Conservation (phyloP, 2,888 invertebrate genomes). For the Corythucha ciliata region DNA sequence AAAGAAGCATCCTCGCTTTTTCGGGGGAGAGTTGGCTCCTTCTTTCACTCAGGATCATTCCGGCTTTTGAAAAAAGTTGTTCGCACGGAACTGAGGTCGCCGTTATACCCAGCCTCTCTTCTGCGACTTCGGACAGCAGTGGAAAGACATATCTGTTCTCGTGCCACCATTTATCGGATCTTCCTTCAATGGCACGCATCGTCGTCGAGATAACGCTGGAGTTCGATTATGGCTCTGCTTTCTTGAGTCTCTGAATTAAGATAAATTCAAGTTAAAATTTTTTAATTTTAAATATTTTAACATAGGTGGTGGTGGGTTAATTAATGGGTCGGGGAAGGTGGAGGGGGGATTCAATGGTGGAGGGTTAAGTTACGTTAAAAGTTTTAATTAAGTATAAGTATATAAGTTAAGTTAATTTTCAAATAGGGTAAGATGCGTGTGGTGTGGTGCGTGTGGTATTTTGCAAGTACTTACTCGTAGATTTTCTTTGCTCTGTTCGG, state of each 20-base stretch:
- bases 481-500: too few species aligned
- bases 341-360: too few species aligned
- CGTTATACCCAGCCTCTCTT: slow-evolving; percentile 30
- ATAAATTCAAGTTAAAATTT: too few species aligned
- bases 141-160: slow-evolving; percentile 30
- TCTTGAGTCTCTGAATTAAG: slow-evolving; percentile 20
- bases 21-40: slow-evolving; percentile 31
- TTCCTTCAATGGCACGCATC: slow-evolving; percentile 20
- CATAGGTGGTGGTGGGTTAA: too few species aligned
- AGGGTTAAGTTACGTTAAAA: too few species aligned
- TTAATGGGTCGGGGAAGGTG: too few species aligned
- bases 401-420: too few species aligned
- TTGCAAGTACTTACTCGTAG: too few species aligned
- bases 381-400: too few species aligned
- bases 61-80: slow-evolving; percentile 36
- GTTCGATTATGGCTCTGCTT: slow-evolving; percentile 26
- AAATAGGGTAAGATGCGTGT: too few species aligned
- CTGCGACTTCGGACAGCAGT: slow-evolving; percentile 30
- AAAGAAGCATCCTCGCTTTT: slow-evolving; percentile 20
- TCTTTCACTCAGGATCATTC: slow-evolving; percentile 32
- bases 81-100: slow-evolving; percentile 37
- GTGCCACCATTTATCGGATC: slow-evolving; percentile 34
- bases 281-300: too few species aligned
- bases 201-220: slow-evolving; percentile 30
- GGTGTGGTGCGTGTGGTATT: too few species aligned